Conservation (phyloP, 2,888 invertebrate species). For the Polydrusus pterygomalis region DNA sequence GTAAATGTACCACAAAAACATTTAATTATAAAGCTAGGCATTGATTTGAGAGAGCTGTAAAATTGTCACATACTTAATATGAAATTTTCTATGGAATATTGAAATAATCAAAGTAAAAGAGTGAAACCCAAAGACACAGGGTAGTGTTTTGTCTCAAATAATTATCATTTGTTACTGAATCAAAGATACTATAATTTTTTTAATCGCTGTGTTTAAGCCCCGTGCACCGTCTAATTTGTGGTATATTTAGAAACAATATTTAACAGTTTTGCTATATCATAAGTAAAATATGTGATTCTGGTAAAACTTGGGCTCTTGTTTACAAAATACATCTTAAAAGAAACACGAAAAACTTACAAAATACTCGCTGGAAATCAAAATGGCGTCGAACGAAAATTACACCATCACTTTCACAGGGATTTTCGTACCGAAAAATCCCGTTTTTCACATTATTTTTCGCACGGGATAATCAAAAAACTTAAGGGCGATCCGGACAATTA, state of each 20-base stretch:
- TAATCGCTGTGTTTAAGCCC: slow-evolving; percentile 1
- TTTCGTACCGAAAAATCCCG: slow-evolving; percentile 32
- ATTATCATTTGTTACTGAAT: slow-evolving; percentile 41
- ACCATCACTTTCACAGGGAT: slow-evolving; percentile 55
- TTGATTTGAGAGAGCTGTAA: not conserved
- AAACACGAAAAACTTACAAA: slow-evolving; percentile 61
- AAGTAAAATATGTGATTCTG: not conserved
- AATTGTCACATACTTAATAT: not conserved
- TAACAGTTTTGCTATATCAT: not conserved
- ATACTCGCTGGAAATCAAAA: slow-evolving; percentile 60
- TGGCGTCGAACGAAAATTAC: slow-evolving; percentile 55
- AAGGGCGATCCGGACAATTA: not conserved
- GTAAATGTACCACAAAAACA: not conserved
- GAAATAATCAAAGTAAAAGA: not conserved
- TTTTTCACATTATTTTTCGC: slow-evolving; percentile 47
- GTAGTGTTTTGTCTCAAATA: slow-evolving; percentile 20
- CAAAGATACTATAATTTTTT: slow-evolving; percentile 8
- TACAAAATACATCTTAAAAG: slow-evolving; percentile 40
- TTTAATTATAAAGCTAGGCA: not conserved
- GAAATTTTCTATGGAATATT: not conserved
- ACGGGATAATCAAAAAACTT: slow-evolving; percentile 3
- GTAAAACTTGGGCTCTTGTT: slow-evolving; percentile 16
- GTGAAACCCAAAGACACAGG: not conserved
- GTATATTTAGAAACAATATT: not conserved
- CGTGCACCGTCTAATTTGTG: not conserved